These are phyloP conservation scores for Metaphire vulgaris DNA, from an alignment of 1,140 invertebrate species.

Conservation along the genomic window DNA sequence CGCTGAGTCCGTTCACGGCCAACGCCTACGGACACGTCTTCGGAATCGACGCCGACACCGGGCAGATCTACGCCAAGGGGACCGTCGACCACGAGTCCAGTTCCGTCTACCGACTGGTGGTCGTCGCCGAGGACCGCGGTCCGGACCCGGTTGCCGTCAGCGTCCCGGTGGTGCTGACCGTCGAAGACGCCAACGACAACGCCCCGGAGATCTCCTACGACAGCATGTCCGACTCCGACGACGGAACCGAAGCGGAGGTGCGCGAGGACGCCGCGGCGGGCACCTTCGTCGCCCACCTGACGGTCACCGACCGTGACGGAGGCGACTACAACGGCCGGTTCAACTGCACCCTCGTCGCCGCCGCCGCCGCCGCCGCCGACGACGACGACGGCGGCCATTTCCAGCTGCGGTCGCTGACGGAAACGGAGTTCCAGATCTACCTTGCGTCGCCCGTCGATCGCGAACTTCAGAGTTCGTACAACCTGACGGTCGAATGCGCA, in stretches of 20 bases:
- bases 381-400: background rate
- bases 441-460: conserved; percentile 75
- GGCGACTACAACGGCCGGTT: conserved; percentile 18
- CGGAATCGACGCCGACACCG: conserved; percentile 23
- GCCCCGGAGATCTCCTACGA: conserved; percentile 64
- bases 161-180: conserved; percentile 37
- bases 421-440: conserved; percentile 68
- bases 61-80: conserved; percentile 8
- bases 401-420: conserved; percentile 31
- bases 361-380: too few relatives aligned
- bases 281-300: conserved; percentile 30
- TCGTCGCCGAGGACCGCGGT: conserved; percentile 23
- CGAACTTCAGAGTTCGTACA: conserved; percentile 69
- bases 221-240: conserved; percentile 7
- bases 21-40: conserved; percentile 23
- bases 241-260: conserved; percentile 11
- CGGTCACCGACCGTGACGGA: conserved; percentile 23
- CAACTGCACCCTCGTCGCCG: conserved; percentile 21
- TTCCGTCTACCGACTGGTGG: conserved; percentile 15
- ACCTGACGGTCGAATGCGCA: conserved; percentile 72
- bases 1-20: conserved; percentile 10
- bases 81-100: conserved; percentile 24
- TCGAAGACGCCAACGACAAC: conserved; percentile 81
- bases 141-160: conserved; percentile 17
- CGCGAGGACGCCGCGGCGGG: conserved; percentile 11